phyloP scores from a whole-genome alignment of 2,888 invertebrate genomes.

The Drosophila affinis region DNA sequence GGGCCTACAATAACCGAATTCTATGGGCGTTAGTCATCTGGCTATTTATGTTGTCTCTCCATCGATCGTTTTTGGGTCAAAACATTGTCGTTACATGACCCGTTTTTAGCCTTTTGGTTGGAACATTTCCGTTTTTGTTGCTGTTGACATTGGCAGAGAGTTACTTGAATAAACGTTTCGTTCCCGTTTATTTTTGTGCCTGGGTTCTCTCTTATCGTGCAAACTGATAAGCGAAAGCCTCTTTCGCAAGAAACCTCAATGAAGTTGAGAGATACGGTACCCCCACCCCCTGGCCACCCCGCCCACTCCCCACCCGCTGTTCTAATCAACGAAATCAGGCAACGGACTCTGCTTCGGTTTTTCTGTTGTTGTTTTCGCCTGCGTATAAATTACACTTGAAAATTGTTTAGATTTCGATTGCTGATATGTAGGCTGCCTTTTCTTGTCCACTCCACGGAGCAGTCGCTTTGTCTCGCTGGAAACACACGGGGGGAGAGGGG shows the following conservation, averaged over 20 bases:
- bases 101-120: constrained; percentile 32
- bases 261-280: constrained; percentile 42
- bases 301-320: neutral
- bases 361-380: constrained; percentile 16
- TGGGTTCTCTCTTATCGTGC: constrained; percentile 55
- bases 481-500: neutral
- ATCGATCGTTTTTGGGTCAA: neutral
- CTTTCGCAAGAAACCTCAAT: constrained; percentile 50
- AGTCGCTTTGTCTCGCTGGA: constrained; percentile 39
- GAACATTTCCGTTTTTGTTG: constrained; percentile 43
- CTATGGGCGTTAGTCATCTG: no score
- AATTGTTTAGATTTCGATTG: constrained; percentile 44
- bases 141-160: constrained; percentile 21
- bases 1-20: neutral
- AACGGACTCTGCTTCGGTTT: constrained; percentile 38
- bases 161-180: constrained; percentile 14
- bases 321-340: constrained; percentile 49
- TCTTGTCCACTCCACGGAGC: constrained; percentile 1
- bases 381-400: constrained; percentile 49
- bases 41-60: no score
- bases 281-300: neutral
- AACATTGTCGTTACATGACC: constrained; percentile 14
- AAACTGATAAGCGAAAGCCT: constrained; percentile 62
- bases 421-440: constrained; percentile 26
- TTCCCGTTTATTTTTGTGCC: constrained; percentile 10